Evolutionary conservation across 2,113 vertebrate species (phyloP), one percentile per base, ranked within the genome.

Genomic region (Strix aluco): DNA sequence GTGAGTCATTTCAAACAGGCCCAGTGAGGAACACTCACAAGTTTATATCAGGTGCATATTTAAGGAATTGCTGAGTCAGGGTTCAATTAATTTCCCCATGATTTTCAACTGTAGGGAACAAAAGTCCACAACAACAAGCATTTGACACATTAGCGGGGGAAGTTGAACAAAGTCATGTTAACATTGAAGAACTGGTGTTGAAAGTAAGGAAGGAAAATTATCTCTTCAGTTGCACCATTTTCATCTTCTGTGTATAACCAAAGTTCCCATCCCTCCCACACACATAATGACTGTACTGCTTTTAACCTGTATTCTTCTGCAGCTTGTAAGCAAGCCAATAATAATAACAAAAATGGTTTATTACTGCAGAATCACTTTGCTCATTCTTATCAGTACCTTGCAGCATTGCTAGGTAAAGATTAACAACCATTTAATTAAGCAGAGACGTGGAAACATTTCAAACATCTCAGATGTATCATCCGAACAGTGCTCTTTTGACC

Each of bases 301-400:
- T 92, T 75, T 94, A 82, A 92, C 52, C 88, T 94, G 23, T 67
- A 42, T 30, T 73, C 80, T 81, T 89, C 86, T 92, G 66, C 58
- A 89, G 44, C 80, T 87, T 82, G 46, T 72, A 90, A 75, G 55
- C 75, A 94, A 93, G 77, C 65, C 58, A 90, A 71, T 71, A 88
- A 67, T 32, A 89, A 77, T 25, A 66, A 52, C 14, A 90, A 78
- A 79, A 88, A 38, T 20, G 7, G 9, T 66, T 94, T 81, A 47
- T 23, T 91, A 95, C 67, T 89, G 61, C 51, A 95, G 59, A 81
- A 88, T 94, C 23, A 47, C 47, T 93, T 86, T 67, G n/a, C 54
- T 91, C 22, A 19, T 81, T 89, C 81, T 86, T 83, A 51, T 94
- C 71, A 86, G 75, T 38, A 80, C n/a, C 26, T 69, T 63, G 55